Base-by-base conservation (phyloP, 2,113 vertebrate genomes). In the Apaloderma vittatum region DNA sequence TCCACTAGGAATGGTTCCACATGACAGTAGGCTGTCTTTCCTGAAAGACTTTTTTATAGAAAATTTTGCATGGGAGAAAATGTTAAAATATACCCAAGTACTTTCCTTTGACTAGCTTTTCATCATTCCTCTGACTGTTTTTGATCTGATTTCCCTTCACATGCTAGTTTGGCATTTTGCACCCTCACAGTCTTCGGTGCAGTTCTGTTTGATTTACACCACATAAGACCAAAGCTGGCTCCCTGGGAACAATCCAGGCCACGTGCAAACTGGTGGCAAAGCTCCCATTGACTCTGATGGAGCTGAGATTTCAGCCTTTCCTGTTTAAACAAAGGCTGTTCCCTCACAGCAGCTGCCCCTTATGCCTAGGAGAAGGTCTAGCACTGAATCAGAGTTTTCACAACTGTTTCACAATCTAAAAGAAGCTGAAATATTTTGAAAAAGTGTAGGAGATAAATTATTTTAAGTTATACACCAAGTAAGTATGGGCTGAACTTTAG, bases 401-500 rank as follows among this genome's bases (percentile, higher is more conserved):
- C 37, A 95, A 67, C 22, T 15, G 68, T 51, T 95, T 83, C 75
- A 45, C 57, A 86, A 52, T 48, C 20, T 88, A 66, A 90, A 94
- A 90, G 73, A 77, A 32, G 26, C 51, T 80, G 57, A 93, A 94
- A 88, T 86, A 93, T 88, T 84, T 90, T 1, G 71, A 91, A 86
- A 88, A 55, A 49, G 55, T 48, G 11, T 55, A 85, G 48, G 30
- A 88, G 86, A 96, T 63, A 80, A 94, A 93, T 94, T 81, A 68
- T 93, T 92, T 88, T 51, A 92, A 92, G 68, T 40, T 40, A 48
- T 84, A 84, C 34, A 75, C 19, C 30, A 54, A 94, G 32, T 86
- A 83, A 86, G 79, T n/a, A 84, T 63, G 30, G 65, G 27, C 36
- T 97, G 96, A 96, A 95, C 85, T 95, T 95, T 86, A 61, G 65